phyloP scores from a whole-genome alignment of 1,140 invertebrate genomes.

The Chrysopa pallens region DNA sequence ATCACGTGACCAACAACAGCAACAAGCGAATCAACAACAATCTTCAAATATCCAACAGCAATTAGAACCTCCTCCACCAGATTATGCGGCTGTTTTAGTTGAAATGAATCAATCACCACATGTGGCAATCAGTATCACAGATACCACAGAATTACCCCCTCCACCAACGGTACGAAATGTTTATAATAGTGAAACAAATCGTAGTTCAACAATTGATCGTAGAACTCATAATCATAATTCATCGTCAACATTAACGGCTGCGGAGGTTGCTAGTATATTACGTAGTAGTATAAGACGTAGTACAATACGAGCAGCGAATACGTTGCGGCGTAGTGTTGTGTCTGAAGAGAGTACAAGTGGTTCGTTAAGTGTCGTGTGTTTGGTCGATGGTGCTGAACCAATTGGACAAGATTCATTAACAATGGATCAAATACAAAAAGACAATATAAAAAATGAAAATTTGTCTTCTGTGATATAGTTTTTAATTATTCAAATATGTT shows the following conservation, averaged over 20 bases:
- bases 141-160: conserved; percentile 5
- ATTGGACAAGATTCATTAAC: conserved; percentile 32
- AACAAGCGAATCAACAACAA: conserved; percentile 7
- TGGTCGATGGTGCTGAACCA: conserved; percentile 36
- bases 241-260: conserved; percentile 28
- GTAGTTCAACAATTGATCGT: conserved; percentile 3
- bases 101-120: conserved; percentile 29
- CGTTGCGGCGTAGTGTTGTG: conserved; percentile 9
- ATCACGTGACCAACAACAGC: conserved; percentile 11
- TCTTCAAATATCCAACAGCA: conserved; percentile 1
- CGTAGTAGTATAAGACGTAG: conserved; percentile 35
- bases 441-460: background rate
- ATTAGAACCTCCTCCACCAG: conserved; percentile 32
- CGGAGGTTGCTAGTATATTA: conserved; percentile 35
- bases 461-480: background rate
- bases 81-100: conserved; percentile 41
- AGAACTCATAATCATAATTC: background rate
- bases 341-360: conserved; percentile 16
- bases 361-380: conserved; percentile 30
- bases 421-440: conserved; percentile 8
- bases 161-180: background rate
- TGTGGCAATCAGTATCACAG: conserved; percentile 12
- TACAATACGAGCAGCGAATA: conserved; percentile 17
- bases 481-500: no score
- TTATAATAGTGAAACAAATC: conserved; percentile 12